Percentiles rank a stretch among this genome's conserved stretches.
phyloP scores from a whole-genome alignment of 1,140 invertebrate genomes.

The Bombus sylvicola region DNA sequence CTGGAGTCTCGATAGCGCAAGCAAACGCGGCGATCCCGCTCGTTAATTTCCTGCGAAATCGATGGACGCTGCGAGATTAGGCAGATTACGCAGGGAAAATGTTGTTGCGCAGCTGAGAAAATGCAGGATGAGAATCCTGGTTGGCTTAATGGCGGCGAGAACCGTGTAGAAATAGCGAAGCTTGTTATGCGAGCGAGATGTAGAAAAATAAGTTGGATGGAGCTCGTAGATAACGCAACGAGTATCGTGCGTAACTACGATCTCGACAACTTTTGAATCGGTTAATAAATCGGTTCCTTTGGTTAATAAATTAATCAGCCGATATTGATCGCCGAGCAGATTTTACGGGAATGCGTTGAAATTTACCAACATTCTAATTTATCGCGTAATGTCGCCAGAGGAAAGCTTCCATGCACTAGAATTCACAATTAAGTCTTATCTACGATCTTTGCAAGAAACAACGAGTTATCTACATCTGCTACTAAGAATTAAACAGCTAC shows the following conservation, averaged over 20 bases:
- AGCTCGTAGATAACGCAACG: not conserved
- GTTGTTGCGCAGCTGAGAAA: not conserved
- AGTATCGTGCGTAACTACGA: too few species aligned
- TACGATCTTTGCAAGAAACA: not conserved
- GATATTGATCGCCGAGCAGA: not conserved
- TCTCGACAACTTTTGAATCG: not conserved
- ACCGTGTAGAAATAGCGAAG: not conserved
- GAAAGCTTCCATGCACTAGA: not conserved
- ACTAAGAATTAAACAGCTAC: not conserved
- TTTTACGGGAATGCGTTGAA: not conserved
- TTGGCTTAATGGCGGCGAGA: too few species aligned
- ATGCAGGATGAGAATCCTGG: not conserved
- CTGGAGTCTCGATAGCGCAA: not conserved
- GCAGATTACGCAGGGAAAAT: not conserved
- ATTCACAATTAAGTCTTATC: not conserved
- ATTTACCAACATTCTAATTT: not conserved
- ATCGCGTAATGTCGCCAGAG: not conserved
- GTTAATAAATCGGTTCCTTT: too few species aligned
- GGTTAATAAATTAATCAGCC: too few species aligned
- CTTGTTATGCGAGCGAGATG: not conserved
- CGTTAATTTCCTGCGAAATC: constrained; percentile 36
- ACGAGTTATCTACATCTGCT: not conserved
- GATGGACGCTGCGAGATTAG: constrained; percentile 21
- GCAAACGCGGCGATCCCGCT: not conserved
- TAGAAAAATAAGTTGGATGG: not conserved